Conservation (phyloP, 2,113 vertebrate species). For the Menura novaehollandiae region DNA sequence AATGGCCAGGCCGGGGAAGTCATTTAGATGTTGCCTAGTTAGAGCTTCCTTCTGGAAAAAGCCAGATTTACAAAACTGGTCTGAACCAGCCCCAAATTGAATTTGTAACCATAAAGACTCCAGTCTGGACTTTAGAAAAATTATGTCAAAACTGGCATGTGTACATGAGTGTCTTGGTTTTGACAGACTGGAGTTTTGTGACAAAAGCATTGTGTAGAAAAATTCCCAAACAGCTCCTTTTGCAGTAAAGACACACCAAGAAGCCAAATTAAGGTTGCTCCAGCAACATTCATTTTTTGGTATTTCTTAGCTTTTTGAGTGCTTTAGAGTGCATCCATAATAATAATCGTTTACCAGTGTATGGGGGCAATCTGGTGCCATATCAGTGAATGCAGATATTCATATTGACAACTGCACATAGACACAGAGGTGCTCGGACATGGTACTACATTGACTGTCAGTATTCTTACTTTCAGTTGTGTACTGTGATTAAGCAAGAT, state of each 20-base stretch:
- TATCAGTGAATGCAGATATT: not conserved
- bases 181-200: not conserved
- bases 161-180: not conserved
- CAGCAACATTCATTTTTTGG: not conserved
- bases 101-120: not conserved
- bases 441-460: fast-evolving
- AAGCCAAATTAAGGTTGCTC: not conserved
- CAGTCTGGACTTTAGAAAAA: not conserved
- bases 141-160: not conserved
- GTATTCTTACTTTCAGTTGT: not conserved
- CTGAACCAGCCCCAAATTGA: not conserved
- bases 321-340: not conserved
- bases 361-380: not conserved
- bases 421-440: not conserved
- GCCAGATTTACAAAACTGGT: not conserved
- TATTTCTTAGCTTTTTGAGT: not conserved
- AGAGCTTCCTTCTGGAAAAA: not conserved
- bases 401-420: fast-evolving
- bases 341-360: not conserved
- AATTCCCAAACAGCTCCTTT: not conserved
- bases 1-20: not conserved
- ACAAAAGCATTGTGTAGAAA: not conserved
- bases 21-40: not conserved
- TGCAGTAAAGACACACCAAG: not conserved
- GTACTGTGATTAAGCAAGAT: not conserved